Conservation (phyloP, 2,888 invertebrate genomes). For the Phlogophora meticulosa region DNA sequence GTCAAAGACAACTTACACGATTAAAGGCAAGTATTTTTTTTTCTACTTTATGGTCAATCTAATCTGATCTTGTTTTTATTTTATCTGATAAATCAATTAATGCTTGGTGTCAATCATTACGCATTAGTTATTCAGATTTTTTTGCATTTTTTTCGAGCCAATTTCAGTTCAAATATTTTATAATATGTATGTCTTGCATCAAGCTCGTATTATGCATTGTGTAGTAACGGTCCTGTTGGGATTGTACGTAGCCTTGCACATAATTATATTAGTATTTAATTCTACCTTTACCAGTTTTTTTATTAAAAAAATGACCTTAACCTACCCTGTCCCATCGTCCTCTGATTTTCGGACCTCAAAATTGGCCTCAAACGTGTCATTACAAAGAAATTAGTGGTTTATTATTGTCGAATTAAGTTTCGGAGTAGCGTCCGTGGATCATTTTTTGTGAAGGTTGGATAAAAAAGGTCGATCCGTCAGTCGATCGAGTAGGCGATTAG, state of each 20-base stretch:
- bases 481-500: constrained; percentile 74
- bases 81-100: constrained; percentile 54
- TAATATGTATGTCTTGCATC: not conserved
- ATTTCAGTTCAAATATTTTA: not conserved
- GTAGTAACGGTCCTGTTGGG: not conserved
- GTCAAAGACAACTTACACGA: constrained; percentile 43
- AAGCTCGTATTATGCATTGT: too few relatives aligned
- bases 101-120: constrained; percentile 44
- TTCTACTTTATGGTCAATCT: constrained; percentile 40
- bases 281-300: constrained; percentile 7
- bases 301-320: constrained; percentile 43
- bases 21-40: constrained; percentile 17
- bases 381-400: constrained; percentile 81
- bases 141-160: not conserved
- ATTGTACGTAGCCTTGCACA: not conserved
- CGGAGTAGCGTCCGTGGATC: constrained; percentile 69
- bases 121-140: constrained; percentile 3
- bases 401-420: constrained; percentile 80
- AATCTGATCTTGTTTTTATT: constrained; percentile 46
- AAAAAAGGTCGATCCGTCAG: constrained; percentile 71
- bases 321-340: constrained; percentile 57
- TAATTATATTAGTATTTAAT: not conserved
- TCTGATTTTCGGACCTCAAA: constrained; percentile 55
- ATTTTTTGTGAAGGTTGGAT: constrained; percentile 67
- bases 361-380: constrained; percentile 74